These are phyloP conservation scores for Marisa cornuarietis DNA, from an alignment of 1,140 invertebrate species.

Conservation along the genomic window DNA sequence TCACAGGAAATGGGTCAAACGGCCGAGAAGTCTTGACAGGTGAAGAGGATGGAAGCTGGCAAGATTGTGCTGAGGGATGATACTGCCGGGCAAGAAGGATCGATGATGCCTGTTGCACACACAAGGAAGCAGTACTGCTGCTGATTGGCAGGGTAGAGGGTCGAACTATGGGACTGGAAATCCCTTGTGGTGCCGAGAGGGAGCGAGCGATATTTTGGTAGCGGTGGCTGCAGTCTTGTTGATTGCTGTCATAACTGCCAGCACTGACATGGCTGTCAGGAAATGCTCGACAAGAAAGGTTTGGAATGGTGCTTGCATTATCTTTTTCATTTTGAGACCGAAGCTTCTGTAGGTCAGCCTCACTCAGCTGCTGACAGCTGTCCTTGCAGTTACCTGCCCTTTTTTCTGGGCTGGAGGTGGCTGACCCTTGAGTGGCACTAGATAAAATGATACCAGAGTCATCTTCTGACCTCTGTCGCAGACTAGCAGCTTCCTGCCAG, in stretches of 20 bases:
- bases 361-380: too few species aligned
- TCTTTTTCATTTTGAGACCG: too few species aligned
- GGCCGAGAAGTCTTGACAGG: conserved; percentile 27
- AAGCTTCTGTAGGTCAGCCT: too few species aligned
- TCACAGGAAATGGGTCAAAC: conserved; percentile 56
- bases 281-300: too few species aligned
- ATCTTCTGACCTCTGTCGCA: neutral
- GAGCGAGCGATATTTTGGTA: neutral
- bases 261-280: too few species aligned
- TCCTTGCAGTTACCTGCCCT: neutral
- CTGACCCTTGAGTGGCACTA: conserved; percentile 3
- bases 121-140: neutral
- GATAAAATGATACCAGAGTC: conserved; percentile 7
- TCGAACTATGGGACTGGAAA: neutral
- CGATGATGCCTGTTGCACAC: neutral
- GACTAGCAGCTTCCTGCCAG: too few species aligned
- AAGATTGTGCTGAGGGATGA: conserved; percentile 1
- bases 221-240: neutral
- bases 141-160: conserved; percentile 1
- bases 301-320: too few species aligned
- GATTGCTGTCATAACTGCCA: neutral
- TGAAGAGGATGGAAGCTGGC: neutral
- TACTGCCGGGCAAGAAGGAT: neutral
- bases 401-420: conserved; percentile 13
- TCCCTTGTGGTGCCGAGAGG: conserved; percentile 5